These are phyloP conservation scores for Sycophaga agraensis DNA, from an alignment of 1,140 invertebrate species.

Conservation along the genomic window DNA sequence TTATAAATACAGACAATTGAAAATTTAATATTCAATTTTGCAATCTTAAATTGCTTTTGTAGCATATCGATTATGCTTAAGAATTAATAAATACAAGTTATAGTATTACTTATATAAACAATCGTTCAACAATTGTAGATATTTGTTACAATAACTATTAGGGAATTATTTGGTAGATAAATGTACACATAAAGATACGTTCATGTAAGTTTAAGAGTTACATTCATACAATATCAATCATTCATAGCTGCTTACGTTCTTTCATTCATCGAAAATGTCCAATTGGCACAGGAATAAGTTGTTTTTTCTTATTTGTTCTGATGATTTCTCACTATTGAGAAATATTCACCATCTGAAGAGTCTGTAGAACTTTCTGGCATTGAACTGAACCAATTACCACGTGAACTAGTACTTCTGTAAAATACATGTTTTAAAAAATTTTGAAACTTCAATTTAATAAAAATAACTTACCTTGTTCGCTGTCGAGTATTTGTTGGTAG, in stretches of 20 bases:
- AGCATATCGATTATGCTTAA: conserved; percentile 2
- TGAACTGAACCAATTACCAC: conserved; percentile 67
- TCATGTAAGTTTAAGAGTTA: neutral
- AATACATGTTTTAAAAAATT: conserved; percentile 15
- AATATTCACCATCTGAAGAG: conserved; percentile 57
- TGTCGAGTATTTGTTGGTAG: conserved; percentile 68
- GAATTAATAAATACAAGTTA: neutral
- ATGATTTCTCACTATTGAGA: conserved; percentile 42
- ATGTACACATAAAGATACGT: neutral
- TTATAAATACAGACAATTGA: neutral
- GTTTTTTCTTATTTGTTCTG: neutral
- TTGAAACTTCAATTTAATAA: neutral
- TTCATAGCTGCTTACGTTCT: too few species aligned
- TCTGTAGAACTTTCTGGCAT: conserved; percentile 64
- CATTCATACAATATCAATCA: conserved; percentile 2
- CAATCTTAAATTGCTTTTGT: conserved; percentile 2
- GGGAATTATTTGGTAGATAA: neutral
- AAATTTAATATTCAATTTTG: conserved; percentile 5
- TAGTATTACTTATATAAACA: too few species aligned
- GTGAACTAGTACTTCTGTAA: conserved; percentile 58
- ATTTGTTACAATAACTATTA: neutral
- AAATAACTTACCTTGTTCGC: conserved; percentile 58
- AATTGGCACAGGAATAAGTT: conserved; percentile 15
- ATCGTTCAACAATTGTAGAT: neutral
- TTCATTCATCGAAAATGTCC: neutral